phyloP scores from a whole-genome alignment of 53 echinoderm and acorn worm genomes.

The Arbacia lixula region DNA sequence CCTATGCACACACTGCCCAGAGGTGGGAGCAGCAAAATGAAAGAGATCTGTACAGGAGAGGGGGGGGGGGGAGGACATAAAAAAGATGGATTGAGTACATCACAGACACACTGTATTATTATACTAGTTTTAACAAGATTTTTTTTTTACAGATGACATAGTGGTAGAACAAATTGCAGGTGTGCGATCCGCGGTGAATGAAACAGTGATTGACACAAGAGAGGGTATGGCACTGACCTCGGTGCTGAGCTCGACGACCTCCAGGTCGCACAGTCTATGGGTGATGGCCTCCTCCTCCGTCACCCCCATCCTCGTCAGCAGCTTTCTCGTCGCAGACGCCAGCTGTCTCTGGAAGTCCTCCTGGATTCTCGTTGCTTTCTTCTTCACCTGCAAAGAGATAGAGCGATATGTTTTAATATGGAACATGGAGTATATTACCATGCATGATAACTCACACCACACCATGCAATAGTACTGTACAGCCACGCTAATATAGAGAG shows the following conservation, averaged over 20 bases:
- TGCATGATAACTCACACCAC: too few species aligned
- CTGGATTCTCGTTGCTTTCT: constrained; percentile 78
- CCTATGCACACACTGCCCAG: constrained; percentile 92
- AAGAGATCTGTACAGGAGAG: constrained; percentile 69
- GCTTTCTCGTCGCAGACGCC: constrained; percentile 71
- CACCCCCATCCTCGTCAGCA: constrained; percentile 79
- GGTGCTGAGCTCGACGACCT: constrained; percentile 95
- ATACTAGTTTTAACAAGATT: background rate
- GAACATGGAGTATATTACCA: too few species aligned
- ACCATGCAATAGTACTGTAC: background rate
- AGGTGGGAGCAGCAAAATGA: constrained; percentile 92
- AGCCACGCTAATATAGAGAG: too few species aligned
- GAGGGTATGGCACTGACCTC: constrained; percentile 74
- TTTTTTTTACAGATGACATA: background rate
- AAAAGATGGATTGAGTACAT: background rate
- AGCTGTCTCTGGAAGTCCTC: constrained; percentile 89
- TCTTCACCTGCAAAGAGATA: constrained; percentile 66
- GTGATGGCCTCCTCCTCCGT: constrained; percentile 87
- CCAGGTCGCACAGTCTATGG: constrained; percentile 93
- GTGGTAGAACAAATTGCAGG: background rate
- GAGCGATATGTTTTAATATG: too few species aligned
- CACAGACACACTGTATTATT: background rate
- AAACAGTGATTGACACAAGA: background rate
- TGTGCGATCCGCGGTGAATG: too few species aligned
- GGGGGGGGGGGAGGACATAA: background rate